Conservation (phyloP, 92 coral and sea anemone genomes). For the Phenganax marumi region DNA sequence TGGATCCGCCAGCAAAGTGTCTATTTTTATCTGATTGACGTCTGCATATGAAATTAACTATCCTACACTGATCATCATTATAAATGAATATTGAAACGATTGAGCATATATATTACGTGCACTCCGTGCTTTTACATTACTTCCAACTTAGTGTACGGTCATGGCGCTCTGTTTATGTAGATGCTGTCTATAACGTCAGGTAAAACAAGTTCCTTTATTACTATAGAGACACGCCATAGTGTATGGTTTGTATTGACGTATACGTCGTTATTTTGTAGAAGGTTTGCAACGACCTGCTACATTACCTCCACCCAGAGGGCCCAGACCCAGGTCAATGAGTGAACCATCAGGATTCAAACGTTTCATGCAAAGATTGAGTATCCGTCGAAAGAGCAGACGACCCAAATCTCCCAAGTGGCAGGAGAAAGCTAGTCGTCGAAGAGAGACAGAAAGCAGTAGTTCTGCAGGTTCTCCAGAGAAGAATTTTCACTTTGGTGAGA, state of each 20-base stretch:
- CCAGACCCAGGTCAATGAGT: constrained; percentile 46
- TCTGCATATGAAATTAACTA: neutral
- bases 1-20: neutral
- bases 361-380: constrained; percentile 38
- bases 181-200: neutral
- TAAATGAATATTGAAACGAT: neutral
- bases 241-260: neutral
- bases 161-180: neutral
- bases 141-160: neutral
- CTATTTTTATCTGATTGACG: constrained; percentile 3
- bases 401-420: constrained; percentile 41
- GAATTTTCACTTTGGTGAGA: neutral
- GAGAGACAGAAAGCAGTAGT: constrained; percentile 5
- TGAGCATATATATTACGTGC: too few relatives aligned
- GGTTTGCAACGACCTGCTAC: constrained; percentile 39
- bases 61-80: neutral
- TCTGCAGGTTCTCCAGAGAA: constrained; percentile 19
- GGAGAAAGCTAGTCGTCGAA: neutral
- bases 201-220: neutral
- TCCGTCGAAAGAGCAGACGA: constrained; percentile 38
- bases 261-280: constrained; percentile 20
- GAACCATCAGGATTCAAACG: constrained; percentile 44
- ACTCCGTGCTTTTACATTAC: too few relatives aligned
- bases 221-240: neutral
- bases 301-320: constrained; percentile 28